Evolutionary conservation across 2,888 invertebrate species (phyloP), one percentile per base, ranked within the genome.

Genomic region (Patella pellucida): DNA sequence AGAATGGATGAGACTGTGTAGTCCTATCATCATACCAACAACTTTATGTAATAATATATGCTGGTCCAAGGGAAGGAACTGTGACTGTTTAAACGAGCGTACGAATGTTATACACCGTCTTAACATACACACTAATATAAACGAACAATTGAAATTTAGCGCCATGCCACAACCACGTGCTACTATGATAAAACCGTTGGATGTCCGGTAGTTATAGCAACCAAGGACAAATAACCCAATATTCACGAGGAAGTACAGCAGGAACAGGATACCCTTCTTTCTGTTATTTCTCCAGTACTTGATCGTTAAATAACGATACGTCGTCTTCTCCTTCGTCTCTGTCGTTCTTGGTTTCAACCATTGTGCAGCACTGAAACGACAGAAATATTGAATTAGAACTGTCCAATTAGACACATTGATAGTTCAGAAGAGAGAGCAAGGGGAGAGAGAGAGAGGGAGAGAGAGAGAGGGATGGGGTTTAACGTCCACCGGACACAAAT

Each of bases 11-110:
- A 94, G 83, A 85, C 95, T 95, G 89, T 94, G 94, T 1, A 94
- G 89, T 14, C 94, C 94, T 70, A 97, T 95, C 69, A 95, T 90
- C 73, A 95, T 94, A 1, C 97, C 98, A 0, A 96, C 95, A 79
- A 97, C 91, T 91, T 97, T 97, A 92, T 98, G 98, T 81, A 97
- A 94, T 91, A 97, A 95, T 81, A 98, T 96, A 90, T 97, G 96
- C 85, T 97, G 95, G 91, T 98, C 98, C 69, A 98, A 92, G 0
- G 98, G 98, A 71, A 98, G 92, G 79, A 95, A 92, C 0, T 94
- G 92, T 79, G 95, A 94, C 74, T 95, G 93, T 1, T 96, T 96
- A 68, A 95, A 94, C 0, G 95, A 95, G 56, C 97, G 92, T 52
- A 97, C 92, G 89, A 94, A 95, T 0, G 97, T 98, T 79, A 97